A percentile compares a stretch with the other conserved stretches of the same genome.
Conservation (phyloP, 2,113 vertebrate species). For the Pholis gunnellus region DNA sequence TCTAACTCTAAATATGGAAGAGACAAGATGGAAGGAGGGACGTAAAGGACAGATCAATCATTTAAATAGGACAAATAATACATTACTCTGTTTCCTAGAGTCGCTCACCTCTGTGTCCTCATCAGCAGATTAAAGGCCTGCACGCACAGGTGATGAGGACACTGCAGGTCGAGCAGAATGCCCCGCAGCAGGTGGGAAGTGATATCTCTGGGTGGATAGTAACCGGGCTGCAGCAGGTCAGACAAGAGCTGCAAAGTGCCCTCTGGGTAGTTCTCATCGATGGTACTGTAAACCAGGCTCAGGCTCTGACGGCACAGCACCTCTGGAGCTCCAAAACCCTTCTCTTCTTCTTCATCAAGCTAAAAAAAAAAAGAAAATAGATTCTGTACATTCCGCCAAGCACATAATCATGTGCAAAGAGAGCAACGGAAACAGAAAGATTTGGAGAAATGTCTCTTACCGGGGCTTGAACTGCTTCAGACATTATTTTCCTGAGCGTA, state of each 20-base stretch:
- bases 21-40: background rate
- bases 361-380: conserved; percentile 29
- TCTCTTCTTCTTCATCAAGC: conserved; percentile 60
- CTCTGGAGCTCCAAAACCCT: conserved; percentile 61
- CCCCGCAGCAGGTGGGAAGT: conserved; percentile 85
- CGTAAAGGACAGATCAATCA: background rate
- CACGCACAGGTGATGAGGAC: conserved; percentile 77
- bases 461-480: conserved; percentile 45
- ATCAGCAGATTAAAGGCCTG: conserved; percentile 91
- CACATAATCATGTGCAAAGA: background rate
- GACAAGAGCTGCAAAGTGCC: conserved; percentile 92
- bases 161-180: conserved; percentile 85
- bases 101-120: conserved; percentile 92
- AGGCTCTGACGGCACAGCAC: conserved; percentile 87
- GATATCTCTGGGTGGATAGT: conserved; percentile 87
- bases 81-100: background rate
- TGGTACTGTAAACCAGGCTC: conserved; percentile 88
- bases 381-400: background rate
- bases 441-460: conserved; percentile 56
- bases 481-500: conserved; percentile 64
- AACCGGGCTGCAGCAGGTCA: conserved; percentile 88
- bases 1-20: conserved; percentile 14
- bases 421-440: background rate
- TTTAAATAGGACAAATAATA: background rate
- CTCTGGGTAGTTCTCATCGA: conserved; percentile 89